Base-by-base conservation (phyloP, 2,797 vertebrate genomes). In the Naso thynnoides region DNA sequence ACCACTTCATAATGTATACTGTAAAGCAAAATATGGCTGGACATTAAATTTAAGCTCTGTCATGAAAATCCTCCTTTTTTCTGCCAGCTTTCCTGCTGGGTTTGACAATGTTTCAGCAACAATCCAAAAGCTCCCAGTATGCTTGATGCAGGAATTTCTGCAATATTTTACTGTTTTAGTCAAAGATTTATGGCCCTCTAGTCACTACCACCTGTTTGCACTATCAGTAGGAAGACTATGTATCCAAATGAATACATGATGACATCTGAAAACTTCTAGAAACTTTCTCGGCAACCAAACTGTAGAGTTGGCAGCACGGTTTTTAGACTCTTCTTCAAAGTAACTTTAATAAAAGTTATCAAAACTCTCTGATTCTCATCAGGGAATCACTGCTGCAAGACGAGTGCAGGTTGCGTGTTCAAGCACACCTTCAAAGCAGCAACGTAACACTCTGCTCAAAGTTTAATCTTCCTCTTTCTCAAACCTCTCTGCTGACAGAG, bases 181-280 rank as follows among this genome's bases (percentile, higher is more conserved):
- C n/a, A n/a, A n/a, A n/a, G n/a, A n/a, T n/a, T n/a, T n/a, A n/a
- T n/a, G n/a, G n/a, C n/a, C n/a, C n/a, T n/a, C n/a, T n/a, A n/a
- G n/a, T n/a, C 44, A 48, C 45, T 23, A 19, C 33, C 16, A 31
- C 10, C 29, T 42, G 10, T 14, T 38, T 54, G 36, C 56, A 47
- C 38, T 54, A n/a, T 9, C 31, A 58, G 60, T 42, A 52, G 15
- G 13, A 27, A 44, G 48, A 63, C 39, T 42, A 50, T 48, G 18
- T 42, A 26, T 27, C 23, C 15, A 39, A 72, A 79, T 68, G 24
- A 54, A n/a, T 48, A 2, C 26, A 47, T 68, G 67, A 78, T 82
- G 54, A 81, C 60, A 71, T 81, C 41, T 81, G 44, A 63, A 79
- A 83, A 83, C 81, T 81, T 71, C 21, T 11, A n/a, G 31, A 31